These are phyloP conservation scores for Phalera bucephala DNA, from an alignment of 2,888 invertebrate species.

Conservation along the genomic window DNA sequence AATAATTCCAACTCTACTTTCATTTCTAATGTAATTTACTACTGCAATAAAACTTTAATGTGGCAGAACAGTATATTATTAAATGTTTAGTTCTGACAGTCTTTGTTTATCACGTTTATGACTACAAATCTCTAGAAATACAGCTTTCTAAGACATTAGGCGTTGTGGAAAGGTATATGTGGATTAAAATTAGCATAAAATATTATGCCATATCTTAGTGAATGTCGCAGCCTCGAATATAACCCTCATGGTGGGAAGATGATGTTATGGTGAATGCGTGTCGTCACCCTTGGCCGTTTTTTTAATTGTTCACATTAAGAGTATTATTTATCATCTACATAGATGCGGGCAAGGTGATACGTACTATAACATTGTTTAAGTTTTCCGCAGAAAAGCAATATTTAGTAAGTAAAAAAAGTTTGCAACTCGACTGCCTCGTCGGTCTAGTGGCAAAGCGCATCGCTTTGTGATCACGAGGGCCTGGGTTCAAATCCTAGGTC, in stretches of 20 bases:
- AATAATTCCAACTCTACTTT: neutral
- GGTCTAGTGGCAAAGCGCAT: too few species aligned
- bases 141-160: conserved; percentile 22
- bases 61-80: conserved; percentile 12
- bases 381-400: too few species aligned
- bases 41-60: conserved; percentile 14
- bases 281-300: conserved; percentile 57
- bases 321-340: conserved; percentile 48
- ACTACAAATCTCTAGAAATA: conserved; percentile 17
- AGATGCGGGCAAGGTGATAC: conserved; percentile 45
- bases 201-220: too few species aligned
- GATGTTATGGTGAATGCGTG: conserved; percentile 34
- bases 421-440: too few species aligned
- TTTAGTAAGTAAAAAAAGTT: too few species aligned
- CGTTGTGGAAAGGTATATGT: conserved; percentile 18
- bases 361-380: neutral
- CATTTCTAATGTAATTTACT: conserved; percentile 1
- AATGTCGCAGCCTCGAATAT: too few species aligned
- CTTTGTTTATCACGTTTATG: conserved; percentile 23
- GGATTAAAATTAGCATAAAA: conserved; percentile 18
- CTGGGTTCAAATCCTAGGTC: too few species aligned
- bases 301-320: conserved; percentile 43
- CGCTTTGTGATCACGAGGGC: too few species aligned
- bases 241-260: neutral
- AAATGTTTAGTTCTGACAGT: conserved; percentile 14